phyloP scores from a whole-genome alignment of 2,113 vertebrate species.

The Tretioscincus oriximinensis region DNA sequence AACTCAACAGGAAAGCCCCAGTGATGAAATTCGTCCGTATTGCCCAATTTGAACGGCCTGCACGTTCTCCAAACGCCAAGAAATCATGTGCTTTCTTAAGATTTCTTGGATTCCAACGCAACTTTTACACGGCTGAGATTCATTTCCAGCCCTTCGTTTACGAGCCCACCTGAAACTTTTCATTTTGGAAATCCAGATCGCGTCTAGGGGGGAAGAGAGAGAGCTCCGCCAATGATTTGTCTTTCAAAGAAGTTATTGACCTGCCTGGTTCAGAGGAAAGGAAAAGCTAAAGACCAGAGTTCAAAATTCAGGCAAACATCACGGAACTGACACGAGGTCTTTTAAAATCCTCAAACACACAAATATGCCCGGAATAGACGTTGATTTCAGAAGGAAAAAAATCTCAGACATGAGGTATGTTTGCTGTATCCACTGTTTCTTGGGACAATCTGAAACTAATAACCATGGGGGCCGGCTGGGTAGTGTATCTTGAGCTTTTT shows the following conservation, averaged over 20 bases:
- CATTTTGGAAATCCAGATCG: not conserved
- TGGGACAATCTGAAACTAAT: not conserved
- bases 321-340: not conserved
- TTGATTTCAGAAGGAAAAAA: not conserved
- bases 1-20: slow-evolving; percentile 6
- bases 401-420: not conserved
- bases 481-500: not conserved
- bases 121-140: not conserved
- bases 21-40: not conserved
- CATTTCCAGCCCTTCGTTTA: no score
- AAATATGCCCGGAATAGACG: not conserved
- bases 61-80: no score
- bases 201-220: no score
- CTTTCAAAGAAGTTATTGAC: no score
- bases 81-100: not conserved
- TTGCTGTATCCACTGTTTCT: not conserved
- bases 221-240: not conserved
- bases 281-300: not conserved
- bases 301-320: slow-evolving; percentile 7
- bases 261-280: not conserved
- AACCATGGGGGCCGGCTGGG: no score
- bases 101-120: not conserved
- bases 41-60: not conserved
- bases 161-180: not conserved
- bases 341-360: no score